Evolutionary conservation across 2,888 invertebrate species (phyloP).

Genomic region (Ormia ochracea): DNA sequence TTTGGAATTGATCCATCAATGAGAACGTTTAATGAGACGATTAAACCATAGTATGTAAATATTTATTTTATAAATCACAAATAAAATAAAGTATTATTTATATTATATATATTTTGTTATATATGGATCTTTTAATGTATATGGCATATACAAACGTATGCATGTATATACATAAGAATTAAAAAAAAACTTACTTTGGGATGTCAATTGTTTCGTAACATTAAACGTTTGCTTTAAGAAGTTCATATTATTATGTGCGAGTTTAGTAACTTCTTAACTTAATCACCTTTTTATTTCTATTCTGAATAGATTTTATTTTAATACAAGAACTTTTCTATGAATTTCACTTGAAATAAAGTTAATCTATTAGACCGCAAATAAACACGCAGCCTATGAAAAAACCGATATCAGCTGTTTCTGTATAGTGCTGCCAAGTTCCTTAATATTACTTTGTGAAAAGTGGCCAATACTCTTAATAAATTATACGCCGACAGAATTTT

Average conservation of each 20-base stretch:
- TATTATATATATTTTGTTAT: too few species aligned
- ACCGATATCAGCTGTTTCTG: constrained; percentile 18
- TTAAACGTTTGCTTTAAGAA: constrained; percentile 74
- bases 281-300: not conserved
- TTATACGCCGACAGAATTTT: not conserved
- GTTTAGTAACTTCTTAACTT: not conserved
- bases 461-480: not conserved
- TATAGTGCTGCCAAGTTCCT: not conserved
- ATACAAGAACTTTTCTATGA: not conserved
- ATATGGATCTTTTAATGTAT: too few species aligned
- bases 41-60: too few species aligned
- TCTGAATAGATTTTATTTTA: not conserved
- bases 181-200: constrained; percentile 67
- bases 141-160: too few species aligned
- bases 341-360: not conserved
- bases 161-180: not conserved
- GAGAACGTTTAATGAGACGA: too few species aligned
- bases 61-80: too few species aligned
- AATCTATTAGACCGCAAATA: not conserved
- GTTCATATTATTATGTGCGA: constrained; percentile 69
- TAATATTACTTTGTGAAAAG: not conserved
- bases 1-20: too few species aligned
- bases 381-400: not conserved
- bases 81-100: too few species aligned
- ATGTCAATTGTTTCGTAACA: constrained; percentile 75